phyloP scores from a whole-genome alignment of 2,888 invertebrate species.

The Idaea straminata region DNA sequence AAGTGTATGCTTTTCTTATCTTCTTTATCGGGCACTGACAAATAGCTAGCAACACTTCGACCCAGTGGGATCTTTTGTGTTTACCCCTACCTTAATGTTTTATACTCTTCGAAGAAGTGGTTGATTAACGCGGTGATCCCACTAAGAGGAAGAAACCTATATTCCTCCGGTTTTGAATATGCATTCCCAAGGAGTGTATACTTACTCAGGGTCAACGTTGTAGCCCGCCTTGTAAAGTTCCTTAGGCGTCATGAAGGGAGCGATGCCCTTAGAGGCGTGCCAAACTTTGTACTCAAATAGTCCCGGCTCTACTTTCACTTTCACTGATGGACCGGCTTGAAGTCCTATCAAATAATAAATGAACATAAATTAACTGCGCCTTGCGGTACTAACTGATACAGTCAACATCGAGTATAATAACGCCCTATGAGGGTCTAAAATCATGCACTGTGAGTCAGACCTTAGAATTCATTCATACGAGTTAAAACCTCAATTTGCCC shows the following conservation, averaged over 20 bases:
- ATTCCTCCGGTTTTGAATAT: too few species aligned
- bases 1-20: constrained; percentile 57
- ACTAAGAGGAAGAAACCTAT: too few species aligned
- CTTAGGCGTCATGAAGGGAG: constrained; percentile 87
- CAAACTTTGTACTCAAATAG: constrained; percentile 96
- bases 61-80: too few species aligned
- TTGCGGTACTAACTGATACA: too few species aligned
- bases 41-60: too few species aligned
- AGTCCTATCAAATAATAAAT: constrained; percentile 62
- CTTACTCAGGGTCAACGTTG: constrained; percentile 86
- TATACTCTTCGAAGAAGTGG: too few species aligned
- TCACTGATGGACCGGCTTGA: constrained; percentile 77
- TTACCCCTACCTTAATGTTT: too few species aligned
- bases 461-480: neutral
- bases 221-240: constrained; percentile 88
- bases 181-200: too few species aligned
- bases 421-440: too few species aligned
- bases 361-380: neutral
- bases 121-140: too few species aligned
- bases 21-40: too few species aligned
- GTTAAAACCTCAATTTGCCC: neutral
- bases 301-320: constrained; percentile 91
- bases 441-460: constrained; percentile 4
- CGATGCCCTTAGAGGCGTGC: constrained; percentile 87
- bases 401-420: too few species aligned